Evolutionary conservation across 2,888 invertebrate genomes (phyloP), one percentile per base, ranked within the genome.

Genomic region (Lottia gigantea): DNA sequence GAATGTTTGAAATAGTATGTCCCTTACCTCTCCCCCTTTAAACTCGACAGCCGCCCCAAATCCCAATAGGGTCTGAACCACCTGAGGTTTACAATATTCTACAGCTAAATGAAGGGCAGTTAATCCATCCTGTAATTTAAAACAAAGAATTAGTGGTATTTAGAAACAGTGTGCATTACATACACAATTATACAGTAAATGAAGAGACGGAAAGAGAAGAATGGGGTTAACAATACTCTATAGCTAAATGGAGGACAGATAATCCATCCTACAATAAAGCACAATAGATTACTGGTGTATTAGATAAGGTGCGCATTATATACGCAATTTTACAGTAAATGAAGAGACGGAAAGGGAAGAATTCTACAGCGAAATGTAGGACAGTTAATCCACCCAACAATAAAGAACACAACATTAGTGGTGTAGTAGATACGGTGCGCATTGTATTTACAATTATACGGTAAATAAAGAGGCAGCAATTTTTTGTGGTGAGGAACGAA

Each of bases 51-150:
- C 96, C 1, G 98, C 98, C 25, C 99, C 99, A 86, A 95, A 97
- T 0, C 98, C 99, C 4, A 98, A 90, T 69, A 99, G 90, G 0
- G 96, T 96, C 90, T 98, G 98, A 31, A 98, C 97, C 2, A 97
- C 97, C 11, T 94, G 93, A 1, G 97, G 97, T 72, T 89, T 89
- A 67, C 89, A 88, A 64, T 86, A 85, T 74, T 90, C 88, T 1
- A 98, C 98, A 6, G 98, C 98, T 84, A 98, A 95, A 87, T 99
- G 98, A 0, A 99, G 91, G 0, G 99, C 98, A 47, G 99, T 99
- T 89, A 96, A 97, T 89, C 97, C 97, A 85, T 98, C 97, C 96
- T 97, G 88, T 23, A 86, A 81, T n/a, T 19, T 62, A 19, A 31
- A 4, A 3, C 6, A 6, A 6, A 64, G 6, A 4, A n/a, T 2